Percentiles rank a stretch among this genome's conserved stretches.
These are phyloP conservation scores for Brachynemurus nebulosus DNA, from an alignment of 2,888 invertebrate genomes.

Conservation along the genomic window DNA sequence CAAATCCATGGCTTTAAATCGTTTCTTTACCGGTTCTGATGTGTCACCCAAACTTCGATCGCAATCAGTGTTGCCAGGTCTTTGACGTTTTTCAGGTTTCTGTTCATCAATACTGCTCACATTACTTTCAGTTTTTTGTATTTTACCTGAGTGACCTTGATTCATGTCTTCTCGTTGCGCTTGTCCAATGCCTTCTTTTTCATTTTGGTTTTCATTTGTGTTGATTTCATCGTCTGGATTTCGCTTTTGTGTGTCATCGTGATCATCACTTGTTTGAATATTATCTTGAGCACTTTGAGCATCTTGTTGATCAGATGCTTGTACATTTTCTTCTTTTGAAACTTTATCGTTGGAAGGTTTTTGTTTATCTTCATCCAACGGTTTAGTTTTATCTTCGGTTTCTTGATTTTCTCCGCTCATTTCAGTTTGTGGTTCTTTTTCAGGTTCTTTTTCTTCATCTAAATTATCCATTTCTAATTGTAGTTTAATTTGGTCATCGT, in stretches of 20 bases:
- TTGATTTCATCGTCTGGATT: slow-evolving; percentile 9
- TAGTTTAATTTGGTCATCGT: slow-evolving; percentile 29
- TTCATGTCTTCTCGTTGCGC: slow-evolving; percentile 59
- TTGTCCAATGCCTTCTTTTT: slow-evolving; percentile 55
- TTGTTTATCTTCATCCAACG: slow-evolving; percentile 16
- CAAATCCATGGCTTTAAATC: slow-evolving; percentile 39
- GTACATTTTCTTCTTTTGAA: slow-evolving; percentile 29
- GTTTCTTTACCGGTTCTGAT: slow-evolving; percentile 48
- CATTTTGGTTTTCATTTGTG: slow-evolving; percentile 39
- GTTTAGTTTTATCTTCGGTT: slow-evolving; percentile 28
- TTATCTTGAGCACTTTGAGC: slow-evolving; percentile 33
- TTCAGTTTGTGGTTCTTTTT: slow-evolving; percentile 19
- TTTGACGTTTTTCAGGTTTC: slow-evolving; percentile 44
- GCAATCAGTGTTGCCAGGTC: slow-evolving; percentile 61
- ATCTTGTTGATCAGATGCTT: slow-evolving; percentile 32
- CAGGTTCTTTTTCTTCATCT: slow-evolving; percentile 15
- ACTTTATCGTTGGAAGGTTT: slow-evolving; percentile 26
- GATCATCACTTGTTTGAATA: slow-evolving; percentile 21
- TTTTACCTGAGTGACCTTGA: slow-evolving; percentile 50
- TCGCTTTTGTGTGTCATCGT: slow-evolving; percentile 3
- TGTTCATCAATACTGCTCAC: slow-evolving; percentile 26
- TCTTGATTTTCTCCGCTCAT: slow-evolving; percentile 21
- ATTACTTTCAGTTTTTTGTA: slow-evolving; percentile 29
- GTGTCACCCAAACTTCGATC: slow-evolving; percentile 53
- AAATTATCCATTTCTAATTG: slow-evolving; percentile 23